Percentiles rank a stretch among this genome's conserved stretches.
Evolutionary conservation across 2,113 vertebrate genomes (phyloP).

Genomic region (human (Homo sapiens)): GRCh38 chr16:50489501-50490000

Average conservation of each 20-base stretch:
- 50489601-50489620: neutral
- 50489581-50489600: neutral
- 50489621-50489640: too few species aligned
- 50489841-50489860: neutral
- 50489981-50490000: neutral
- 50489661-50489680: neutral
- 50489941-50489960: neutral
- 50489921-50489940: neutral
- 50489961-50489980: neutral
- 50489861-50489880: neutral
- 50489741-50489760: neutral
- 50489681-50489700: conserved; percentile 19
- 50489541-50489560: neutral
- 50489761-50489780: neutral
- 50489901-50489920: neutral
- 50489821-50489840: neutral
- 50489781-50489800: neutral
- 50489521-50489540: neutral
- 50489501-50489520: neutral
- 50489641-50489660: neutral
- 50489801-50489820: neutral
- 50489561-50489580: neutral
- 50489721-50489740: neutral
- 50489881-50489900: neutral
- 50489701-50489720: neutral